Evolutionary conservation across 1,140 invertebrate genomes (phyloP).

Genomic region (Scaptodrosophila lebanonensis): DNA sequence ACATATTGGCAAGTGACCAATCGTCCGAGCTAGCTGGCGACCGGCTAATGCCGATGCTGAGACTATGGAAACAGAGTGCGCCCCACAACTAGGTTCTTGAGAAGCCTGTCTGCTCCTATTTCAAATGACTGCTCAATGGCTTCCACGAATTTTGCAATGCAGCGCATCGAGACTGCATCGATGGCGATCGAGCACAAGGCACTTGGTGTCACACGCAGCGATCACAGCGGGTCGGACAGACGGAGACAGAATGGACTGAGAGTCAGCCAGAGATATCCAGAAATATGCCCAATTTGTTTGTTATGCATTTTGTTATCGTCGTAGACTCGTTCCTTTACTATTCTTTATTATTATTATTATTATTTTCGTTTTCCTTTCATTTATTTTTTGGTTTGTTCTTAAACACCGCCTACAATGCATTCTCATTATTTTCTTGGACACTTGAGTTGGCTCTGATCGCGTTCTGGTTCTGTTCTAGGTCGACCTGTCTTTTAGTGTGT

Average conservation of each 20-base stretch:
- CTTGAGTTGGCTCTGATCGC: slow-evolving; percentile 23
- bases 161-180: slow-evolving; percentile 4
- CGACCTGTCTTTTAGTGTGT: slow-evolving; percentile 25
- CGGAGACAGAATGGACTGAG: slow-evolving; percentile 1
- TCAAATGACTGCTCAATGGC: slow-evolving; percentile 46
- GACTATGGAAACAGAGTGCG: slow-evolving; percentile 17
- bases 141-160: slow-evolving; percentile 47
- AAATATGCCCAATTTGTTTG: slow-evolving; percentile 52
- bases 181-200: slow-evolving; percentile 5
- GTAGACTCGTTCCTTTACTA: too few relatives aligned
- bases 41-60: too few relatives aligned
- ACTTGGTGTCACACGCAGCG: slow-evolving; percentile 40
- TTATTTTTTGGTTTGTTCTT: slow-evolving; percentile 36
- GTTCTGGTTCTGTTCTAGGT: background rate
- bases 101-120: slow-evolving; percentile 40
- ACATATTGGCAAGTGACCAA: too few relatives aligned
- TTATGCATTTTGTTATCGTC: too few relatives aligned
- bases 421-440: slow-evolving; percentile 34
- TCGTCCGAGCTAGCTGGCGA: too few relatives aligned
- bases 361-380: too few relatives aligned
- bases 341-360: too few relatives aligned
- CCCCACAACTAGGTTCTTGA: slow-evolving; percentile 12
- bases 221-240: slow-evolving; percentile 20
- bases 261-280: too few relatives aligned
- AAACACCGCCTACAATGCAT: slow-evolving; percentile 42